Evolutionary conservation across 1,140 invertebrate species (phyloP), one percentile per base, ranked within the genome.

Genomic region (Dryas iulia): DNA sequence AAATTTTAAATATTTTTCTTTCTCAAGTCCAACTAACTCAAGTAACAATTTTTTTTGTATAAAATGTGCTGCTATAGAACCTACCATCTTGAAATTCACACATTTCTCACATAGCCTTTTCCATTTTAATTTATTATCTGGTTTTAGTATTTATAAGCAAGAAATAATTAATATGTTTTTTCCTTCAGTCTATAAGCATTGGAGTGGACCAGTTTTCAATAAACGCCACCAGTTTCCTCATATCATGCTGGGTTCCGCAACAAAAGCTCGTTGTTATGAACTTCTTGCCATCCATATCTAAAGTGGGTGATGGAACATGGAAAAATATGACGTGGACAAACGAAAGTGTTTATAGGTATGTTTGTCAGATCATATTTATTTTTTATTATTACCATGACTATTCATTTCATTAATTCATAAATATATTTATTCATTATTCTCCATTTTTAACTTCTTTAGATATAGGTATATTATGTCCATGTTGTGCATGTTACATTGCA

Each of bases 211-310:
- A 88, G 31, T 76, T 81, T 0, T 86, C 89, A 0, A 88, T 91
- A 62, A 89, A 88, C 57, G 79, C 87, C 1, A 82, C 77, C 6
- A 87, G 86, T 60, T 91, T 91, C 79, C 76, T 91, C n/a, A 83
- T 89, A 10, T 89, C 89, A 1, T 89, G 85, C 71, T 91, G 89
- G 89, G 81, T 89, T 80, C 76, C 87, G 5, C 86, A 87, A 63
- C 86, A 86, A 76, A 87, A 84, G 73, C 77, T 71, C 60, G 85
- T 89, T 7, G 56, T 77, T n/a, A 89, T 87, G 61, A 84, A 77
- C 60, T 87, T 87, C 71, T 61, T 91, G 68, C 87, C 87, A 0
- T 87, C 89, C n/a, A 89, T 91, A n/a, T 47, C 87, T 0, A 89
- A 91, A 54, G 80, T 86, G n/a, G 72, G 71, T 21, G 86, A 91